A percentile compares a stretch with the other conserved stretches of the same genome.
Evolutionary conservation across 1,140 invertebrate species (phyloP).

Genomic region (Drosophila equinoxialis): DNA sequence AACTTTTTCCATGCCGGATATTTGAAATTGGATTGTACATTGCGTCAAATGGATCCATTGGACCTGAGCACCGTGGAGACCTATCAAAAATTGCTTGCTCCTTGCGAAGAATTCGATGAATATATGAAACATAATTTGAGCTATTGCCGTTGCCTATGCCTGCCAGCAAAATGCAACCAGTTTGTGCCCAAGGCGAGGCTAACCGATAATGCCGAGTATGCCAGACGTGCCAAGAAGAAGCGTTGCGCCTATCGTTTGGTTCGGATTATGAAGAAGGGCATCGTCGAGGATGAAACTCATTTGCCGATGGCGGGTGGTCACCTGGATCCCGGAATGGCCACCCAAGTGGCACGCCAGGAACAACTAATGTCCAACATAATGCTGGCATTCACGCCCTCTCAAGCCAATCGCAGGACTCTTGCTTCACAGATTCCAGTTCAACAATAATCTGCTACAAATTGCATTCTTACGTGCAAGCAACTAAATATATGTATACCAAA

Average conservation of each 20-base stretch:
- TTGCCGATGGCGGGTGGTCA: no score
- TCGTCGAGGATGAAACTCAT: not conserved
- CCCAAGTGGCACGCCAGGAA: not conserved
- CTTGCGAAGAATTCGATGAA: slow-evolving; percentile 69
- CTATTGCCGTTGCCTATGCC: slow-evolving; percentile 61
- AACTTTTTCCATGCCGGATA: slow-evolving; percentile 52
- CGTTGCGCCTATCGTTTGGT: slow-evolving; percentile 8
- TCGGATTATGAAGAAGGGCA: not conserved
- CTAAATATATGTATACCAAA: not conserved
- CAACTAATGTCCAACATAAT: not conserved
- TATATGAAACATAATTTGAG: slow-evolving; percentile 59
- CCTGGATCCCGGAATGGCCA: not conserved
- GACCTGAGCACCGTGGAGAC: slow-evolving; percentile 43
- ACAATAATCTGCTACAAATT: slow-evolving; percentile 7
- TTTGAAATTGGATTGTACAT: slow-evolving; percentile 52
- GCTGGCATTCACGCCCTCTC: not conserved
- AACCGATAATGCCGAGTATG: not conserved
- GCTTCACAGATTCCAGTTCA: not conserved
- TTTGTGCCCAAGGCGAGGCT: no score
- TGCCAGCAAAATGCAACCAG: slow-evolving; percentile 9
- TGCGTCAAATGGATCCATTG: slow-evolving; percentile 56
- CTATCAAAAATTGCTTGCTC: slow-evolving; percentile 49
- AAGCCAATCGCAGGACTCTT: not conserved
- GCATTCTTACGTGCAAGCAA: not conserved
- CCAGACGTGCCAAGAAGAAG: not conserved